phyloP scores from a whole-genome alignment of 2,113 vertebrate genomes.

The Mirza zaza region DNA sequence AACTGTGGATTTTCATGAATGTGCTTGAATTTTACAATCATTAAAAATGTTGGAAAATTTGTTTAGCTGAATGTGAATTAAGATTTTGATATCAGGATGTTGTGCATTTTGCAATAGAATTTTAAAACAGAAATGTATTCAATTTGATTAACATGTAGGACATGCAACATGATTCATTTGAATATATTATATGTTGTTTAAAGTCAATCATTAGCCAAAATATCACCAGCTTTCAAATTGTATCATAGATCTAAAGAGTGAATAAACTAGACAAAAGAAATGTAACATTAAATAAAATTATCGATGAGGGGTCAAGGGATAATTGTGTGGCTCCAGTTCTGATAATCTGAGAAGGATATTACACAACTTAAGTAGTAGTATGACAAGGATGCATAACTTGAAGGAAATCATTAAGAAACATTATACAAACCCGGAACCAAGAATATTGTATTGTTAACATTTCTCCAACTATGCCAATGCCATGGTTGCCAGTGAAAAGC shows the following conservation, averaged over 20 bases:
- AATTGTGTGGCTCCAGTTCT: accelerated
- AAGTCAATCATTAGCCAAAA: not conserved
- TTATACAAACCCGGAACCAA: not conserved
- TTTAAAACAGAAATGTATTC: not conserved
- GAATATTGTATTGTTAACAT: not conserved
- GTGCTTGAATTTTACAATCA: not conserved
- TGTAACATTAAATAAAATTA: not conserved
- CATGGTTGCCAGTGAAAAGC: not conserved
- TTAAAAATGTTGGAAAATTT: not conserved
- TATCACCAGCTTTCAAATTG: not conserved
- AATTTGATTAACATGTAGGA: not conserved
- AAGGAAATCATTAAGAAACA: not conserved
- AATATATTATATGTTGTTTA: not conserved
- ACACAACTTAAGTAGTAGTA: too few species aligned
- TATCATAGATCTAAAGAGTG: not conserved
- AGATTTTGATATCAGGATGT: not conserved
- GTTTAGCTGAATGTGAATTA: not conserved
- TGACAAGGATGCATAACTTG: not conserved
- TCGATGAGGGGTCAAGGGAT: too few species aligned
- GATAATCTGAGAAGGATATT: not conserved
- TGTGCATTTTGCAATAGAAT: not conserved
- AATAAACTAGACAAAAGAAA: not conserved
- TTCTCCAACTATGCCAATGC: not conserved
- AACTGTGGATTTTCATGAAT: not conserved
- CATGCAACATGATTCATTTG: not conserved